Evolutionary conservation across 2,113 vertebrate genomes (phyloP), one percentile per base, ranked within the genome.

Genomic region (Lamprotornis superbus): DNA sequence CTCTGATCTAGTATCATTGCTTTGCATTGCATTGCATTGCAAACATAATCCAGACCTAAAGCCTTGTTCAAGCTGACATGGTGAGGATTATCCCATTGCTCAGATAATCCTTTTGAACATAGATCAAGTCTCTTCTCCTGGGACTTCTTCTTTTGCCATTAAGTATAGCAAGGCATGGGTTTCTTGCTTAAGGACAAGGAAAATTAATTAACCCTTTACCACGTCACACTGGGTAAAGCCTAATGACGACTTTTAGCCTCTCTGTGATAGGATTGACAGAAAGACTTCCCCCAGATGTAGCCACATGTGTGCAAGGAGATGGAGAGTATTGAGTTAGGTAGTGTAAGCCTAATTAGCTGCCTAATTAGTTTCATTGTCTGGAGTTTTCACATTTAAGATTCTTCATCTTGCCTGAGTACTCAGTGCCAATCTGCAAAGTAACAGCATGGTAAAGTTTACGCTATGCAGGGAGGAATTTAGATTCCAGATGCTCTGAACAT

Each of bases 21-120:
- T 74, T 71, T 70, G 47, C 28, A 22, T 14, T 67, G 55, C 39
- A 47, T 33, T 64, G 10, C 35, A 75, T 8, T 71, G 63, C 69
- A 89, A 64, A 79, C 23, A 28, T 89, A 95, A 94, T 79, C 77
- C 74, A 68, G 60, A 78, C 31, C 71, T 87, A 93, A 70, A 92
- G 28, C 55, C 27, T 80, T 88, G 50, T 67, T 89, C 49, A 28
- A 89, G 5, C 12, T 90, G 86, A 76, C 42, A n/a, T 47, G 53
- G 19, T 74, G 69, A 84, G 64, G 52, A 87, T 94, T 75, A 84
- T 75, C 71, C 64, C 28, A 60, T 68, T 87, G 60, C 69, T 84
- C 73, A 74, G 2, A 87, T 75, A 81, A 92, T 64, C 25, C 28
- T 65, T 83, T 71, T 70, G 91, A 56, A n/a, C 30, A 70, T 30